A percentile compares a stretch with the other conserved stretches of the same genome.
These are phyloP conservation scores for Tenodera sinensis DNA, from an alignment of 2,888 invertebrate genomes.

Conservation along the genomic window DNA sequence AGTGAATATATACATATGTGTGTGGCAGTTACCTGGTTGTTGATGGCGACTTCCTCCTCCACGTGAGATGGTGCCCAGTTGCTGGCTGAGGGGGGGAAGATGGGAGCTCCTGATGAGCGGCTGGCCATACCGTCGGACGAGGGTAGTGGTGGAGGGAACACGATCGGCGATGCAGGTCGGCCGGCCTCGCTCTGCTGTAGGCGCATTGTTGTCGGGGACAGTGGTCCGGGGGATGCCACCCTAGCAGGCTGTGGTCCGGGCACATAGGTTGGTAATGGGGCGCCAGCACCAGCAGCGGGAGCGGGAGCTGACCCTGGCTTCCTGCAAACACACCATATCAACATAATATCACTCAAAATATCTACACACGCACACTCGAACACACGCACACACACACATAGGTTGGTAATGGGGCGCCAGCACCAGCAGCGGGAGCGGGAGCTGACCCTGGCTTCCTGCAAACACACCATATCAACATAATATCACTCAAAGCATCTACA, in stretches of 20 bases:
- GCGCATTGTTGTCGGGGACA: slow-evolving; percentile 9
- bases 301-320: background rate
- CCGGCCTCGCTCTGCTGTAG: slow-evolving; percentile 28
- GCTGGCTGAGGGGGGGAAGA: background rate
- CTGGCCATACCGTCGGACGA: slow-evolving; percentile 12
- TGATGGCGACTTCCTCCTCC: slow-evolving; percentile 9
- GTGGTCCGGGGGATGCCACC: background rate
- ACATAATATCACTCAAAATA: too few relatives aligned
- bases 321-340: too few relatives aligned
- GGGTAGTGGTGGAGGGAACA: slow-evolving; percentile 26
- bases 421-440: too few relatives aligned
- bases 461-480: too few relatives aligned
- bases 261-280: slow-evolving; percentile 25
- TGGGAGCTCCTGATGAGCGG: slow-evolving; percentile 16
- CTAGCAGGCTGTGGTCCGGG: slow-evolving; percentile 30
- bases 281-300: too few relatives aligned
- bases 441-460: too few relatives aligned
- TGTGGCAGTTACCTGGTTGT: slow-evolving; percentile 25
- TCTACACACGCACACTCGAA: too few relatives aligned
- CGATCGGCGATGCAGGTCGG: slow-evolving; percentile 20
- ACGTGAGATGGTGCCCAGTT: background rate
- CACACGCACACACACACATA: too few relatives aligned
- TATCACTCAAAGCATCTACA: too few relatives aligned
- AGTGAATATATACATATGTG: too few relatives aligned
- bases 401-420: too few relatives aligned